Base-by-base conservation (phyloP, 2,888 invertebrate genomes). In the Cyrtodaria siliqua region DNA sequence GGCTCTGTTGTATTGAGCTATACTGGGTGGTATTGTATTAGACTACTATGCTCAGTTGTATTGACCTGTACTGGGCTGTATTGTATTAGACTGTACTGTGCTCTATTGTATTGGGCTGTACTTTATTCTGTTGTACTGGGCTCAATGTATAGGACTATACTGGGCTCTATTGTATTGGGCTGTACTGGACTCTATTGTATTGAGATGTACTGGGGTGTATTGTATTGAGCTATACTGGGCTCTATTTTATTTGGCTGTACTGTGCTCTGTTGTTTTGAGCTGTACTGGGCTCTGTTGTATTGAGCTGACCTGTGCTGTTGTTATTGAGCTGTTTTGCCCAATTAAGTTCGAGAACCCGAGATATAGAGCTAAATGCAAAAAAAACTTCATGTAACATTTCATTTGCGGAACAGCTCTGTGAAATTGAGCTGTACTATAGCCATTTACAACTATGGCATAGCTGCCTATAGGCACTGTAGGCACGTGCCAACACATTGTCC, bases 201-300 rank as follows among this genome's bases (percentile, higher is more conserved):
- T 63, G 63, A 52, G 24, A 20, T 64, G 42, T 72, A 66, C 53
- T 72, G 52, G 56, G 29, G 29, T 66, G 56, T 66, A 23, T 27
- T 66, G 62, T 62, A 20, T 47, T 62, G 50, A 26, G 38, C 38
- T 62, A 16, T 62, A 47, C 42, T 66, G 56, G 56, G 26, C 66
- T 66, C 26, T 66, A 23, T 44, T 66, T 44, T 56, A 27, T 47
- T 66, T 55, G 40, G 33, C 56, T 66, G 29, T 44, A 29, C 56
- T 66, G 56, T 66, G 27, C 16, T 56, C 12, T 66, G 27, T 52
- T 66, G 66, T 66, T 20, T 29, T 66, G 56, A 42, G 27, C 66
- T 56, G 56, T 56, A 33, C 66, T 56, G 56, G 56, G 24, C 56
- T 66, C 44, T 47, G 27, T 44, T 66, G 49, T 56, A 47, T 23